Evolutionary conservation across 30 jellyfish, hydroid and myxozoan species (phyloP).

Genomic region (Pseudorhiza aurosa): DNA sequence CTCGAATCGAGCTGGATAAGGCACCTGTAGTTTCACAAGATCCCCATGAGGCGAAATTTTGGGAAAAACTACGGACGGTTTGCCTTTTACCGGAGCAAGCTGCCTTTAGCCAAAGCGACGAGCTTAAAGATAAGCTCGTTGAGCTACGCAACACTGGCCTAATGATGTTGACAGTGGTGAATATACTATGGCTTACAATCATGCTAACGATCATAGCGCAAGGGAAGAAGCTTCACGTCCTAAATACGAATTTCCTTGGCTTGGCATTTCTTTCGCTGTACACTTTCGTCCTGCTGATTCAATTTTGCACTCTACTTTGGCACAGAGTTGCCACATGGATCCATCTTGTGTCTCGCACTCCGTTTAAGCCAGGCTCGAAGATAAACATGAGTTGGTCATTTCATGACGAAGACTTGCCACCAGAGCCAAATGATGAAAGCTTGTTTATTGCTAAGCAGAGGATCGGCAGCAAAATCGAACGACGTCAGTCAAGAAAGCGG

Average conservation of each 20-base stretch:
- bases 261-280: slow-evolving; percentile 74
- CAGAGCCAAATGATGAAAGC: slow-evolving; percentile 81
- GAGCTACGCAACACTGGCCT: slow-evolving; percentile 94
- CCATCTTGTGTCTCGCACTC: slow-evolving; percentile 93
- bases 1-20: slow-evolving; percentile 76
- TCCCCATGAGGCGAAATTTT: slow-evolving; percentile 60
- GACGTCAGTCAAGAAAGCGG: slow-evolving; percentile 14
- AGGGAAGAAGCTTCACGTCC: slow-evolving; percentile 86
- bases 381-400: slow-evolving; percentile 88
- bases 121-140: slow-evolving; percentile 76
- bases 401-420: slow-evolving; percentile 89
- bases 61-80: slow-evolving; percentile 81
- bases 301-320: slow-evolving; percentile 80
- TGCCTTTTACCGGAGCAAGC: slow-evolving; percentile 97
- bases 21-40: slow-evolving; percentile 47
- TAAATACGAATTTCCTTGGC: slow-evolving; percentile 91
- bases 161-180: slow-evolving; percentile 81
- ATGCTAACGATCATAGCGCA: slow-evolving; percentile 91
- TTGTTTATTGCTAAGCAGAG: slow-evolving; percentile 53
- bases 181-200: slow-evolving; percentile 86
- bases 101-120: slow-evolving; percentile 96
- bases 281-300: slow-evolving; percentile 81
- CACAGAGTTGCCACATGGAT: slow-evolving; percentile 95
- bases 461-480: slow-evolving; percentile 37
- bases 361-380: slow-evolving; percentile 89